Evolutionary conservation across 2,797 vertebrate species (phyloP), one percentile per base, ranked within the genome.

Genomic region (Cyprinella venusta): DNA sequence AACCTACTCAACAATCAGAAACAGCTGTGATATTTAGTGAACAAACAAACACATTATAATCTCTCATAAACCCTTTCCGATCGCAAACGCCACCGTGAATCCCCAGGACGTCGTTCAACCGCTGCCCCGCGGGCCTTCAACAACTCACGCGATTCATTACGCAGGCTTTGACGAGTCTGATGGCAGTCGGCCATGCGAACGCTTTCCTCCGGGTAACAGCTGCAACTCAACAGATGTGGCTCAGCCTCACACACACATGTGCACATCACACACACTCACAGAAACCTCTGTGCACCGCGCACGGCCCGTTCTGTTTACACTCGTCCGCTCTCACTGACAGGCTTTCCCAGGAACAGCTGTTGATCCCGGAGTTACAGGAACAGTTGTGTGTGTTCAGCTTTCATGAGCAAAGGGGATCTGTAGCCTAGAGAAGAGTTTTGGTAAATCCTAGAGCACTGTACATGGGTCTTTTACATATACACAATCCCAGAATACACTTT

Each of bases 201-300:
- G 52, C 33, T 75, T 38, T 40, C 52, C 72, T 75, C 33, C 3
- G 72, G 52, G 21, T 54, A 75, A 75, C 72, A 75, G 72, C 72
- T 75, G 72, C 50, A 56, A 38, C 30, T 38, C 52, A 75, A 56
- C 91, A 91, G 89, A 92, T 90, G 90, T 87, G 90, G 85, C 33
- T 78, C 74, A 45, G 12, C 1, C 45, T 5, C 45, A 15, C 45
- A 45, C 42, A 45, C 79, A 80, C 24, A 45, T 2, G 18, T 18
- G 8, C 59, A 50, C 70, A 42, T 9, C 71, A 59, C 10, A 67
- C n/a, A 68, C 81, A 82, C 72, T 21, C 71, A 67, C 70, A 82
- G 30, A 48, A 24, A 59, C 79, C 33, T 15, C 65, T 33, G 24
- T 61, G 56, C 50, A 12, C 18, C 21, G 50, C 40, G 13, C 45